Evolutionary conservation across 1,140 invertebrate genomes (phyloP), one percentile per base, ranked within the genome.

Genomic region (Tetramorium alpestre): DNA sequence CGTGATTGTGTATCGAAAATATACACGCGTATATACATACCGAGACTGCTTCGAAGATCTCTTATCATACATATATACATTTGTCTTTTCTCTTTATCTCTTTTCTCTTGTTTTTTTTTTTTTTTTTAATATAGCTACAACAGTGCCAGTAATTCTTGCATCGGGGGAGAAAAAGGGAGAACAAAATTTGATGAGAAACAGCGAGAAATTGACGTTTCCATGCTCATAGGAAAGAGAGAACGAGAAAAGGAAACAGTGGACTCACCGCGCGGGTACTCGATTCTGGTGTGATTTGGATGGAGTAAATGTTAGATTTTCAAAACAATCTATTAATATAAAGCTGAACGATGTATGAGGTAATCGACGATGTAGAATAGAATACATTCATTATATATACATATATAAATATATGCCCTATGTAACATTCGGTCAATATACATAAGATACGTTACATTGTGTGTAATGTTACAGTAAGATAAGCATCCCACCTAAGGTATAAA

Each of bases 401-500:
- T 60, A 60, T 56, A 87, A 78, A 73, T 91, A 90, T 92, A 90
- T 90, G 87, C 86, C 80, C 77, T 82, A 77, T 91, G 67, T 88
- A 93, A 88, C 87, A 92, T 85, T 90, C 89, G 72, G 47, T 91
- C 91, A 87, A 91, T 86, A 91, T 89, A 91, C 82, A 85, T 88
- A 92, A 76, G 78, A 86, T 78, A 88, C 81, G 82, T 85, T 91
- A 91, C 85, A 84, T 89, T 87, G 86, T 69, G 65, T 91, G 92
- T 91, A 93, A 88, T 89, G 86, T 92, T 94, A 93, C 88, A 89
- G 93, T 94, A 92, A 91, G 91, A 89, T 94, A 95, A 94, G 91
- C 89, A 94, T 94, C 94, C 93, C 93, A 95, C 93, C 94, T 94
- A 94, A 93, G 92, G 92, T 94, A 93, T 56, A 93, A 93, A 88